These are phyloP conservation scores for Meliscaeva auricollis DNA, from an alignment of 2,888 invertebrate genomes.

Conservation along the genomic window DNA sequence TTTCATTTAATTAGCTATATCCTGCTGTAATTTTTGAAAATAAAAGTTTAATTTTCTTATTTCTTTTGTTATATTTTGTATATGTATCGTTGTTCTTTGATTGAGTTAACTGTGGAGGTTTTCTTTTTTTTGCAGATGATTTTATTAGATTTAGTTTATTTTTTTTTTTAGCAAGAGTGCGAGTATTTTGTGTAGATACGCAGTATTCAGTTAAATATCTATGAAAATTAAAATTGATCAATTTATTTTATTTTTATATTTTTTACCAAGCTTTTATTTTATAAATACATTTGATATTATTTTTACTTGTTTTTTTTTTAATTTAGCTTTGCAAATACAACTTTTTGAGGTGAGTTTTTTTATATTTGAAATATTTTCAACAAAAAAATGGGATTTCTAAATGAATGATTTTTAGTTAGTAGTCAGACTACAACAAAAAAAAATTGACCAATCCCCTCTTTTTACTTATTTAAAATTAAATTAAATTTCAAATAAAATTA, in stretches of 20 bases:
- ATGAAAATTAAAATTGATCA: neutral
- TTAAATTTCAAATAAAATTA: neutral
- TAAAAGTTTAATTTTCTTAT: slow-evolving; percentile 10
- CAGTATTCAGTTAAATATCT: neutral
- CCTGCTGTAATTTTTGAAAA: slow-evolving; percentile 1
- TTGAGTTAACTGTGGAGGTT: slow-evolving; percentile 32
- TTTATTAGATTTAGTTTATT: slow-evolving; percentile 7
- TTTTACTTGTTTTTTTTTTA: slow-evolving; percentile 23
- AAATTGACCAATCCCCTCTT: neutral
- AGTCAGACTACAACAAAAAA: neutral
- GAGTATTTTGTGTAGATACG: slow-evolving; percentile 58
- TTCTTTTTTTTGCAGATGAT: neutral
- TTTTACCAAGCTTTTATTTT: neutral
- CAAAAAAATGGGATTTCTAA: neutral
- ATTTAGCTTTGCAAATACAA: slow-evolving; percentile 60
- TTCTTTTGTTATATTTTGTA: neutral
- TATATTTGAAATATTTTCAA: slow-evolving; percentile 18
- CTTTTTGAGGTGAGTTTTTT: slow-evolving; percentile 27
- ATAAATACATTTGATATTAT: slow-evolving; percentile 21
- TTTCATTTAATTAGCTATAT: neutral
- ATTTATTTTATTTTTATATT: neutral
- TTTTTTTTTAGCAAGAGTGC: slow-evolving; percentile 49
- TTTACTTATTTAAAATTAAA: neutral
- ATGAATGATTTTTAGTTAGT: no score
- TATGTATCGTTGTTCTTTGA: slow-evolving; percentile 45